Base-by-base conservation (phyloP, 1,140 invertebrate genomes). In the Lamellibrachia luymesi region DNA sequence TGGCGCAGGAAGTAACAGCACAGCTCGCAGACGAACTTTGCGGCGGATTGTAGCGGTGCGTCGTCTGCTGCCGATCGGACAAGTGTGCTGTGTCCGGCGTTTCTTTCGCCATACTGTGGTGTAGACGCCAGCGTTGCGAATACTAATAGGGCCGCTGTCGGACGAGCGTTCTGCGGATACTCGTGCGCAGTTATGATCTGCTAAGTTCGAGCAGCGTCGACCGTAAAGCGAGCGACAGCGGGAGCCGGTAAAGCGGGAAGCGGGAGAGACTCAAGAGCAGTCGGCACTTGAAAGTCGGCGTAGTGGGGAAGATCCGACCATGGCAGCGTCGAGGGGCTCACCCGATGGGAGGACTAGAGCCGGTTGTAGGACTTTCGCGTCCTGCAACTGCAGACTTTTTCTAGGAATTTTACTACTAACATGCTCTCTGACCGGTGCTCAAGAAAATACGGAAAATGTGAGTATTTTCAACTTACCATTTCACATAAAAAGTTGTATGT, bases 331-430 rank as follows among this genome's bases (percentile, higher is more conserved):
- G 64, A 80, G 64, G 64, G 64, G 64, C 64, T 80, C 64, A 22
- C 64, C 64, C 13, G 64, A 80, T 80, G 64, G 64, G 64, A 80
- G 64, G 64, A 80, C 64, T 80, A 80, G 64, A 80, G 64, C 64
- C 64, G 64, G 64, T 80, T 80, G 64, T 80, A 80, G 64, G 64
- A 80, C 17, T 22, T 80, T 80, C 64, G 17, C 64, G 64, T 80
- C 64, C 64, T 80, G 64, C 64, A 80, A 80, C 64, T 80, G 64
- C 64, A 80, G 64, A 80, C 64, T 80, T 80, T 22, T 80, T 80
- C 64, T 80, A 80, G 64, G 64, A 80, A 80, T 80, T 80, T 80
- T 80, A 80, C 64, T 80, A 80, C 64, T 80, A 80, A 80, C 64
- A 80, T 80, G 64, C 64, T 80, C 64, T 80, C 64, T 80, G 64